Base-by-base conservation (phyloP, 35 echinoderm and acorn worm genomes). In the Anneissia japonica region DNA sequence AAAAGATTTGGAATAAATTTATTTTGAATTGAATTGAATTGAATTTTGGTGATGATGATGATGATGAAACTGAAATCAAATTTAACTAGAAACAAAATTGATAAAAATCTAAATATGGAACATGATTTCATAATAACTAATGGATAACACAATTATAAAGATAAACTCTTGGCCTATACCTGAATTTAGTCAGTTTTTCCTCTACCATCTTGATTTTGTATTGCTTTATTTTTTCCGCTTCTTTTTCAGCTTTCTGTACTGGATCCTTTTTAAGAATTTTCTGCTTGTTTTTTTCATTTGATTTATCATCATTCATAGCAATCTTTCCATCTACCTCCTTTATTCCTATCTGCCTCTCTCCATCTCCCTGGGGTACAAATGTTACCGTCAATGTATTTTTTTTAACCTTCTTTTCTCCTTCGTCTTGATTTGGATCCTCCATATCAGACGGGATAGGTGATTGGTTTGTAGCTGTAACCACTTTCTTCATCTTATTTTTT, bases 401-500 rank as follows among this genome's bases (percentile, higher is more conserved):
- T 0, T 7, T 40, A 17, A 81, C 37, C 38, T 38, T 81, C 26
- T 39, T 39, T 26, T 81, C 38, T 4, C 16, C 13, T 37, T 30
- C 35, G 28, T 38, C 32, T 10, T 81, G 35, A 36, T 32, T 39
- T 28, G 38, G 79, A 38, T 0, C 40, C 2, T 81, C 79, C 9
- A 81, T 4, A 39, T 81, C 79, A 38, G 79, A 81, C 6, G 7
- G n/a, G 11, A 30, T 32, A 38, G 79, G 79, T 29, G 79, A 81
- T 10, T 36, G 35, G 23, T 35, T 81, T 9, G 37, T 26, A 40
- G 35, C 7, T 79, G 16, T 79, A 34, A 11, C 32, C 2, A 35
- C 79, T 14, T 81, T 39, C 21, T 39, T 4, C 19, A 26, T 32
- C 51, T 46, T 92, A 28, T 35, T 64, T n/a, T 90, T 88, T 39